Conservation (phyloP, 23 tunicate genomes). For the Botrylloides violaceus region DNA sequence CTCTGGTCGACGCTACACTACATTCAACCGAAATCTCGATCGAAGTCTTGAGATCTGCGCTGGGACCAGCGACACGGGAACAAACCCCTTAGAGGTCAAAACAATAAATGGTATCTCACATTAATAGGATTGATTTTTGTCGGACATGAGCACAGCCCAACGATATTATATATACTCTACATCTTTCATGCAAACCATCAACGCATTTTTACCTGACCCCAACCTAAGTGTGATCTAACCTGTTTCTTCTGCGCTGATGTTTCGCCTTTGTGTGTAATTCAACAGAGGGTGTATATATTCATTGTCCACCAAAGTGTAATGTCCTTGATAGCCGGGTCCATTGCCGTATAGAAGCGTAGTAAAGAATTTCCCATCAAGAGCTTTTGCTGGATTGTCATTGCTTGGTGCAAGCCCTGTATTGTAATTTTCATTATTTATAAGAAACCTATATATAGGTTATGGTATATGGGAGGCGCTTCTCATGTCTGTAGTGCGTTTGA, state of each 20-base stretch:
- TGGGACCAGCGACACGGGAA: too few relatives aligned
- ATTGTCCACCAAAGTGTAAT: background rate
- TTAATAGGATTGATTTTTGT: too few relatives aligned
- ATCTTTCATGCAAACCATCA: too few relatives aligned
- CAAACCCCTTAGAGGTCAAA: too few relatives aligned
- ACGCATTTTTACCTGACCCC: too few relatives aligned
- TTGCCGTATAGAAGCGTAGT: conserved; percentile 78
- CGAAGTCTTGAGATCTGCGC: too few relatives aligned
- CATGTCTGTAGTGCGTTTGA: background rate
- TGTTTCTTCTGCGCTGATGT: conserved; percentile 12
- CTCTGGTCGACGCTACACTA: too few relatives aligned
- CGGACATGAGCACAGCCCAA: too few relatives aligned
- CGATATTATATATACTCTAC: too few relatives aligned
- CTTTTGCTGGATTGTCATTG: background rate
- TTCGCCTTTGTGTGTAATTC: background rate
- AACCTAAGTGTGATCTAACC: too few relatives aligned
- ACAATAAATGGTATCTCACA: too few relatives aligned
- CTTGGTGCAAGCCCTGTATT: conserved; percentile 1
- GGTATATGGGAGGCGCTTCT: background rate
- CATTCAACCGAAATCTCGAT: too few relatives aligned
- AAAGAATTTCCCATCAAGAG: conserved; percentile 30
- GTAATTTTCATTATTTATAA: background rate
- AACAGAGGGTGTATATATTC: conserved; percentile 5
- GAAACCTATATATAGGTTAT: background rate
- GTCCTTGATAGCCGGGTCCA: conserved; percentile 51